Base-by-base conservation (phyloP, 1,140 invertebrate genomes). In the Zaprionus nigranus region DNA sequence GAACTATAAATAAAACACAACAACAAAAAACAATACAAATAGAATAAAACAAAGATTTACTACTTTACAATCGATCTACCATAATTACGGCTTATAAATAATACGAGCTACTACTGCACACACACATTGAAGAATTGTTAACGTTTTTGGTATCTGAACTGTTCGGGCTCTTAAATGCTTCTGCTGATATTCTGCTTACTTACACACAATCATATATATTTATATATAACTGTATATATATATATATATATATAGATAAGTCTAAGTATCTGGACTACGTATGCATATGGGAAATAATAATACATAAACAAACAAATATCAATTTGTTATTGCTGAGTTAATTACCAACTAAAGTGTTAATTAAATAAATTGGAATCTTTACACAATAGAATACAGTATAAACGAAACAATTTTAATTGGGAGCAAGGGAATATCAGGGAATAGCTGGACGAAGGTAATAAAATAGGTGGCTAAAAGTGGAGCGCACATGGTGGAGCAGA, bases 61-160 rank as follows among this genome's bases (percentile, higher is more conserved):
- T 60, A 46, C 40, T 46, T 46, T 46, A 46, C 40, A 46, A 46
- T 46, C 40, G 40, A 46, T 46, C 40, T 46, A 34, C 58, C 53
- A 43, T 66, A 68, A 57, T 56, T 43, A 75, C 36, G 30, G 30
- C 67, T 75, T 84, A 84, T 59, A 74, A 51, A 54, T 78, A 85
- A 68, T 81, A 75, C 62, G 24, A 81, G 72, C 82, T 82, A 80
- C 63, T 82, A 65, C 62, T 69, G 76, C 70, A 63, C 70, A 36
- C 59, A 56, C 63, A 30, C 58, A 66, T 26, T 13, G 20, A 70
- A 49, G 9, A 34, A 57, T 38, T 62, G 62, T 51, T 60, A 68
- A 62, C 58, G 38, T 75, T 70, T 88, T 88, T 88, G 84, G 84
- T 86, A 80, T 83, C 58, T 78, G 59, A 66, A 74, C 67, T 56